Base-by-base conservation (phyloP, 1,140 invertebrate species). In the Daktulosphaira vitifoliae region DNA sequence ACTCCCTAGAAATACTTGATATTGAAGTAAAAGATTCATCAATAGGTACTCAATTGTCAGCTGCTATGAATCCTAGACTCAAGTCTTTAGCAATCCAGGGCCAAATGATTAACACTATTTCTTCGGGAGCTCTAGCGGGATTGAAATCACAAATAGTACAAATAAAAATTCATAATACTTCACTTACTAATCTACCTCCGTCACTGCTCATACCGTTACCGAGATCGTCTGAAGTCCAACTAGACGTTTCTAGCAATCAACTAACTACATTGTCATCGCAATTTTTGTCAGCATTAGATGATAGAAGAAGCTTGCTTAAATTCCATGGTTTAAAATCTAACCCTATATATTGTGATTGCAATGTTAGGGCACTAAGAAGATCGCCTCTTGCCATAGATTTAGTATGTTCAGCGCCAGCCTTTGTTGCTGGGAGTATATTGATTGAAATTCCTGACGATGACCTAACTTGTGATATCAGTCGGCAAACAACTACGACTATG, bases 161-260 rank as follows among this genome's bases (percentile, higher is more conserved):
- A 1, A 81, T 95, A 13, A 79, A 82, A 51, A 73, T 95, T 11
- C 80, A 82, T 15, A 89, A 92, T 71, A 92, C 90, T 2, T 90
- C 87, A 1, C 72, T 94, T 2, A 82, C 81, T 26, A 77, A 79
- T 1, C 76, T 94, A 66, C 88, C 89, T 3, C 84, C 88, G 5
- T 84, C 89, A 1, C 72, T 94, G 20, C 81, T 95, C 53, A 90
- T 92, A 70, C 88, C 90, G 0, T 81, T 95, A n/a, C 92, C 92
- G 1, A 81, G 89, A 70, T 94, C 90, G 3, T 89, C 88, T 0
- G 81, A 83, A 64, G 82, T 94, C 16, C 81, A 77, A 7, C 76
- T 94, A 1, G 86, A 92, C 72, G 79, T 94, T 1, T 79, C 81
- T n/a, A 85, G 86, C 9, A 90, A 84, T 71, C 84, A 86, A 72